These are phyloP conservation scores for Pituophis catenifer DNA, from an alignment of 2,113 vertebrate species.

Conservation along the genomic window DNA sequence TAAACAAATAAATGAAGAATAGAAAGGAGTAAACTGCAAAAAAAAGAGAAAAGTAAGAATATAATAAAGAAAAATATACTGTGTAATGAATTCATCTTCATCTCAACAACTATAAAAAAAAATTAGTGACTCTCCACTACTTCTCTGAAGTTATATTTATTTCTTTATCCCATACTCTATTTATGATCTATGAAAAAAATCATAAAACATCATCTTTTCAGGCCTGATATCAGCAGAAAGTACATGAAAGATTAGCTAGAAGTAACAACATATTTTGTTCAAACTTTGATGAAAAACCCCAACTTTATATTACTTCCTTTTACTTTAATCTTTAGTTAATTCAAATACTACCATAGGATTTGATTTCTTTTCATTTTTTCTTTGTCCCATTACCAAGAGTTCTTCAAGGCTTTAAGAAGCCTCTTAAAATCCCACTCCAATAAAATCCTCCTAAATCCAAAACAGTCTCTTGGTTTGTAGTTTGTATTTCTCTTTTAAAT, in stretches of 20 bases:
- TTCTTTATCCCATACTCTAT: not conserved
- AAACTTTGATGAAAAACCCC: not conserved
- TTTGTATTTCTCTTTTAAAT: not conserved
- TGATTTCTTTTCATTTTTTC: not conserved
- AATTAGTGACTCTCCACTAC: not conserved
- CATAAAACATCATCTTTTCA: not conserved
- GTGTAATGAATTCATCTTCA: not conserved
- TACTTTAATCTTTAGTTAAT: not conserved
- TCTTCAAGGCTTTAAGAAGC: not conserved
- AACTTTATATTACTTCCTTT: not conserved
- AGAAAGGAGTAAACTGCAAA: not conserved
- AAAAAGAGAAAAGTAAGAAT: not conserved
- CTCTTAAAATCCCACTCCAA: not conserved
- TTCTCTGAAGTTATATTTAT: not conserved
- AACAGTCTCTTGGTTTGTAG: not conserved
- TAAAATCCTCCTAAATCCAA: not conserved
- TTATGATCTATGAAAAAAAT: not conserved
- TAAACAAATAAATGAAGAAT: not conserved
- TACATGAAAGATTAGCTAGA: not conserved
- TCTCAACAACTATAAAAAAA: not conserved
- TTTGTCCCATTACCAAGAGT: not conserved
- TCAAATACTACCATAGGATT: not conserved
- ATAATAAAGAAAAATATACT: not conserved
- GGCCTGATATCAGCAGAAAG: not conserved
- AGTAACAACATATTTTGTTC: not conserved